These are phyloP conservation scores for Emydura subglobosa DNA, from an alignment of 2,113 vertebrate species.

Conservation along the genomic window DNA sequence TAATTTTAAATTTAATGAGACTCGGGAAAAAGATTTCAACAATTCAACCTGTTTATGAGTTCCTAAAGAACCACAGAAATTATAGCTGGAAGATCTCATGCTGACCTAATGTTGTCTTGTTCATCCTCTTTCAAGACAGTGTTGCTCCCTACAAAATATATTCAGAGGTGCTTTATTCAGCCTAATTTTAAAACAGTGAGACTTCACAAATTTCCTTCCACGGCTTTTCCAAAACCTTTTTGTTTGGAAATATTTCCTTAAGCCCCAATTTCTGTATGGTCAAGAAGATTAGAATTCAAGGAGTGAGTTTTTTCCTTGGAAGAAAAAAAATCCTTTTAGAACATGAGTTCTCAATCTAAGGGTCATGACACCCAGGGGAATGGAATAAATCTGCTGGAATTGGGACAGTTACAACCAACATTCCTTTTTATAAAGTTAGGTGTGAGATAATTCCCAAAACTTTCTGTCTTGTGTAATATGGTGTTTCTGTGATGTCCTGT, in stretches of 20 bases:
- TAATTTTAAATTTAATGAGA: slow-evolving; percentile 4
- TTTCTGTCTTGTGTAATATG: background rate
- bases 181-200: background rate
- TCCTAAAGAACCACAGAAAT: background rate
- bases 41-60: background rate
- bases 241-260: background rate
- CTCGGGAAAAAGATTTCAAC: background rate
- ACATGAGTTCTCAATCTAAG: background rate
- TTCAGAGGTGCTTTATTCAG: background rate
- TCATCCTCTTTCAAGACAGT: background rate
- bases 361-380: background rate
- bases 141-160: background rate
- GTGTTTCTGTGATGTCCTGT: background rate
- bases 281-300: background rate
- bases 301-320: background rate
- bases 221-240: background rate
- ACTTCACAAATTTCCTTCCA: background rate
- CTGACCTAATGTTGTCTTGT: background rate
- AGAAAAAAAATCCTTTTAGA: background rate
- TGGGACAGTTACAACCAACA: background rate
- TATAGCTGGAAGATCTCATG: background rate
- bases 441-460: background rate
- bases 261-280: background rate
- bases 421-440: background rate
- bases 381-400: background rate